Evolutionary conservation across 2,888 invertebrate species (phyloP), one percentile per base, ranked within the genome.

Genomic region (Polydrusus tereticollis): DNA sequence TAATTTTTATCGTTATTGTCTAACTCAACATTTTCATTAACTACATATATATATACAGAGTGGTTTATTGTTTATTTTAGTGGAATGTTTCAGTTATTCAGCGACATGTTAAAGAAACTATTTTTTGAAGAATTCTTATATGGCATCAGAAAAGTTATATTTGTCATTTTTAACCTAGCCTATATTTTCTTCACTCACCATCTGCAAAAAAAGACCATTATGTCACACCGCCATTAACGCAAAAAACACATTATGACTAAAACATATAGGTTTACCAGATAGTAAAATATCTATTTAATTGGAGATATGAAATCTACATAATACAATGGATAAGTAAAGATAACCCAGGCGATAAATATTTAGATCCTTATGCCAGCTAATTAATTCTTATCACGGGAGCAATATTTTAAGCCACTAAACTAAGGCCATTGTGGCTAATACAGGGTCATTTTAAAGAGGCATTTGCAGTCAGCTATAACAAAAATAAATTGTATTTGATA

Each of bases 231-330:
- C 29, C 29, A 55, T 52, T 6, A 16, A 52, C 29, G 18, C 52
- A 14, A 12, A 16, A n/a, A 29, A 55, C 29, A 29, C 16, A 29
- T 29, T 26, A 12, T 7, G 18, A 29, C 52, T 55, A 55, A 52
- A 16, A n/a, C n/a, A 1, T 52, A 21, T 45, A 1, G 26, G 14
- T 52, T 52, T 23, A 55, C 29, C 18, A 55, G 18, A 55, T 29
- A 52, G 21, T 29, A 55, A 29, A 55, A 55, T 21, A 55, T 8
- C 29, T 21, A 55, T 16, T 16, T 29, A 55, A 55, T 55, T 29
- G 14, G 8, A 16, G 29, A 55, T 29, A 55, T 16, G 29, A 55
- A 55, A 55, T 55, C 52, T 55, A 55, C 52, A 55, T 55, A 55
- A 55, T 29, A 55, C 41, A 41, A 41, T 41, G 4, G 29, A 6